Evolutionary conservation across 1,140 invertebrate genomes (phyloP).

Genomic region (Condylostylus longicornis): DNA sequence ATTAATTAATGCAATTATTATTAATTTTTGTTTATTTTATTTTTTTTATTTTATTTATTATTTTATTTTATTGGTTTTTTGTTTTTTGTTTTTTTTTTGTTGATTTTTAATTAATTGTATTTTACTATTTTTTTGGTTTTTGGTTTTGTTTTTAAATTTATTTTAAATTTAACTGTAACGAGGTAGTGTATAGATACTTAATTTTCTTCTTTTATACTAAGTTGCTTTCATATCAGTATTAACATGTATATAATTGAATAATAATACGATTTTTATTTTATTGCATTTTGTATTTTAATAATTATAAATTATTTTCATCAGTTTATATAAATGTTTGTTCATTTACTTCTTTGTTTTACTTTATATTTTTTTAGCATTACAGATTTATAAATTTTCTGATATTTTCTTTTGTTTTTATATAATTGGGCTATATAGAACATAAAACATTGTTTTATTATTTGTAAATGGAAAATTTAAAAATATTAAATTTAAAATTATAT

Average conservation of each 20-base stretch:
- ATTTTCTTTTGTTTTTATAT: not conserved
- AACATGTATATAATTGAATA: too few relatives aligned
- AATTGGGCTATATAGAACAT: not conserved
- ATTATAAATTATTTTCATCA: slow-evolving; percentile 6
- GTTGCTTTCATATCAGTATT: too few relatives aligned
- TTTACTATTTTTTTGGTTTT: too few relatives aligned
- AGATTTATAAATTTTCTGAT: not conserved
- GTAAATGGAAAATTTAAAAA: not conserved
- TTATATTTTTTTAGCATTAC: not conserved
- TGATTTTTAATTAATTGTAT: too few relatives aligned
- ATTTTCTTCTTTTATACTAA: too few relatives aligned
- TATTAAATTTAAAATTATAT: not conserved
- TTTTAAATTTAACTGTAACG: too few relatives aligned
- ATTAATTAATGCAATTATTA: slow-evolving; percentile 17
- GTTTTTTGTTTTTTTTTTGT: too few relatives aligned
- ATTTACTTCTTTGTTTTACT: not conserved
- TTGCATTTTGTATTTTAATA: slow-evolving; percentile 11
- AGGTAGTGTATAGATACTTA: too few relatives aligned
- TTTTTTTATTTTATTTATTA: slow-evolving; percentile 2
- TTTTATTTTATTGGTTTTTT: slow-evolving; percentile 13
- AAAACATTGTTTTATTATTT: not conserved
- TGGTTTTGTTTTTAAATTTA: too few relatives aligned
- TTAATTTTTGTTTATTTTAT: slow-evolving; percentile 13
- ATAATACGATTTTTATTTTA: not conserved
- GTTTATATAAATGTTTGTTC: not conserved